Evolutionary conservation across 2,888 invertebrate species (phyloP), one percentile per base, ranked within the genome.

Genomic region (Thecophora atra): DNA sequence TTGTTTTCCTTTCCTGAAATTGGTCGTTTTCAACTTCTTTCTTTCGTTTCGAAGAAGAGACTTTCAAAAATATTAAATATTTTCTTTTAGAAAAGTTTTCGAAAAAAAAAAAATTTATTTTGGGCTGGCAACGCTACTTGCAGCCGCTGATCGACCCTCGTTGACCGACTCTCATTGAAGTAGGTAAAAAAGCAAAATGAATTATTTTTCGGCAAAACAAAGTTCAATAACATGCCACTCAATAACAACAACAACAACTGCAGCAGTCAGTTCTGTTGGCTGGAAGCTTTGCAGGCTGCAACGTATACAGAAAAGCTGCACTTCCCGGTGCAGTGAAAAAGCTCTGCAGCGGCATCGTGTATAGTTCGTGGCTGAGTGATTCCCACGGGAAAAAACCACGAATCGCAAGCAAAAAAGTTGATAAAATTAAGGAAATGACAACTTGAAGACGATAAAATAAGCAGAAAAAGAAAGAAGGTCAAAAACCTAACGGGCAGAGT

Each of bases 161-260:
- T 37, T 37, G 37, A 37, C 37, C 37, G 37, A 37, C 37, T 54
- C 54, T 11, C 5, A 11, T 58, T 24, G 13, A 24, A 58, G 58
- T 28, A 58, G 58, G 26, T 7, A 28, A 28, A 28, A 37, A 58
- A 24, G 26, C 1, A 15, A 7, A 58, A 58, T 8, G 8, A 58
- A 26, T 28, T 58, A 28, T 15, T 28, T 74, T 74, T 74, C 74
- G 73, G 74, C 73, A 73, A 72, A 73, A 76, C 60, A 70, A 74
- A 77, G 76, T 76, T 77, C 76, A 76, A 76, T 76, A 77, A 75
- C 77, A 74, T 76, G 66, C 66, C 62, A 72, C 68, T 70, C 68
- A 74, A 56, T 72, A 74, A 70, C 26, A 68, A 70, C 19, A n/a
- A 24, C 24, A 51, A 56, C 24, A 54, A 65, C 58, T 70, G 62